Base-by-base conservation (phyloP, 2,888 invertebrate species). In the Luperina nickerlii region DNA sequence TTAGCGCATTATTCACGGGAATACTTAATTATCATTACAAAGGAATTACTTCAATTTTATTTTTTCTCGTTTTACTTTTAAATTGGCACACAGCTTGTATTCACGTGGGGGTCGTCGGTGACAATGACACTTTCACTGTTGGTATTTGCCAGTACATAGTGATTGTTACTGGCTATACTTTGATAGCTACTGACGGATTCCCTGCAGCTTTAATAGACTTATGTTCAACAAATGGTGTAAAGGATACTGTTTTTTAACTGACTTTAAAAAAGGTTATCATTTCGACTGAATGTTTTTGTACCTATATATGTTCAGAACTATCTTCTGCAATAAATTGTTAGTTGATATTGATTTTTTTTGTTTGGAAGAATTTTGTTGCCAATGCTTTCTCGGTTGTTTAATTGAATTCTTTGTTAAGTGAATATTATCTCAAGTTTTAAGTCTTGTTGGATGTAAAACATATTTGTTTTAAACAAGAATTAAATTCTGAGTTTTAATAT, bases 31-130 rank as follows among this genome's bases (percentile, higher is more conserved):
- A n/a, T 62, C 51, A 69, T 69, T 67, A 13, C 48, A 54, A 24
- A 66, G n/a, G 48, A 85, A 73, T 48, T 45, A 70, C 54, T 76
- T 67, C 62, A 73, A 86, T 86, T 70, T 76, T 45, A 51, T 15
- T 65, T 72, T 65, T 70, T 71, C 73, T 86, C 86, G 62, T 57
- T 68, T 60, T 67, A 54, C 74, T 24, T 86, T 76, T 67, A 76
- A 86, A 82, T 77, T 82, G 63, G 48, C 24, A 27, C 18, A 27
- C 7, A 32, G 8, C 76, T 54, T 51, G 15, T 73, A 63, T 70
- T 66, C 24, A 57, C 45, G 18, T 45, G n/a, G 32, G 15, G 3
- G 9, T 8, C 18, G 18, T 60, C n/a, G 15, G 38, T 77, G 38
- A 42, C 45, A 20, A 24, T 51, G 2, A 48, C 38, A n/a, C 38